These are phyloP conservation scores for Ophthalmolycus amberensis DNA, from an alignment of 2,113 vertebrate species.

Conservation along the genomic window DNA sequence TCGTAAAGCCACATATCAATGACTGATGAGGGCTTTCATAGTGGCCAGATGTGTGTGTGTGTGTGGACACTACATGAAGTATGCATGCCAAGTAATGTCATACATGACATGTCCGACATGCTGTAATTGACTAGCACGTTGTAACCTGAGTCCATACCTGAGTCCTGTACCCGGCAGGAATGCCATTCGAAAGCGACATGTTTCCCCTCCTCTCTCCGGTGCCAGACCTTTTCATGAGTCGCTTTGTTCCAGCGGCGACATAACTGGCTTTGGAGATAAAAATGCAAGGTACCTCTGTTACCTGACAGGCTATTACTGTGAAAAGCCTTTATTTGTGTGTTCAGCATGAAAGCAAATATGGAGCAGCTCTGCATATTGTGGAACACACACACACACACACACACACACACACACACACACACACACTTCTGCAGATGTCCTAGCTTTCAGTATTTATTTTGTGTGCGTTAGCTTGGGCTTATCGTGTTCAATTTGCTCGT, in stretches of 20 bases:
- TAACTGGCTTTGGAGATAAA: constrained; percentile 58
- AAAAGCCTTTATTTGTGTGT: constrained; percentile 59
- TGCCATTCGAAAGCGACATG: constrained; percentile 36
- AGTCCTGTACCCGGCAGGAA: background rate
- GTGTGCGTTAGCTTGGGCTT: constrained; percentile 34
- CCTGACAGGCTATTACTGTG: constrained; percentile 63
- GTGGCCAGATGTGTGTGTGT: background rate
- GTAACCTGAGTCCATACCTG: background rate
- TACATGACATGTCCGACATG: constrained; percentile 25
- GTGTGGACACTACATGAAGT: background rate
- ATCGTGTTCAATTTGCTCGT: constrained; percentile 60
- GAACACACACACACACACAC: constrained; percentile 8
- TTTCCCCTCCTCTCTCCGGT: constrained; percentile 22
- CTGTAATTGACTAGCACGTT: constrained; percentile 34
- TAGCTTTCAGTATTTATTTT: constrained; percentile 34
- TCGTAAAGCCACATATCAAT: background rate
- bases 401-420: constrained; percentile 11
- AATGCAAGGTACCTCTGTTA: constrained; percentile 38
- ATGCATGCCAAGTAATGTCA: constrained; percentile 7
- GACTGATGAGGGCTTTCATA: constrained; percentile 14
- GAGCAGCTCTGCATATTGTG: constrained; percentile 47
- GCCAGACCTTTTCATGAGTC: constrained; percentile 42
- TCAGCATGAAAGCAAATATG: constrained; percentile 42
- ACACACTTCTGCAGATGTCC: constrained; percentile 17
- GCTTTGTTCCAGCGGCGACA: constrained; percentile 39